Percentiles rank a stretch among this genome's conserved stretches.
phyloP scores from a whole-genome alignment of 1,140 invertebrate species.

The Brachystomella parvula region DNA sequence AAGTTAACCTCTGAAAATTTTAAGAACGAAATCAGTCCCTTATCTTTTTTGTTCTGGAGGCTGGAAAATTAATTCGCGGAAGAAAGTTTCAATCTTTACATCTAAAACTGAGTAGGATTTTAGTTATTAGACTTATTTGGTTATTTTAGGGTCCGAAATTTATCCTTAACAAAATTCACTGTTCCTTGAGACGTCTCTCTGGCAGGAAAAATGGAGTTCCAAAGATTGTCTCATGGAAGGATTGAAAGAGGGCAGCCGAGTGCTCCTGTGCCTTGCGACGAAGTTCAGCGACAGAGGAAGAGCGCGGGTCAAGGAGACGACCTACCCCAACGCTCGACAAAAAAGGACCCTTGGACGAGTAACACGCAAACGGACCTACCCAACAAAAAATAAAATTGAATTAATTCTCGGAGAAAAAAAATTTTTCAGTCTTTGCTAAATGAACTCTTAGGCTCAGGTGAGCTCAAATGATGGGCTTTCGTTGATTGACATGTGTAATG shows the following conservation, averaged over 20 bases:
- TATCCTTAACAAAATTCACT: neutral
- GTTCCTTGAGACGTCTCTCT: neutral
- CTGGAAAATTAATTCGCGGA: neutral
- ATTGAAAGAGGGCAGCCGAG: constrained; percentile 70
- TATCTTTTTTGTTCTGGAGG: too few relatives aligned
- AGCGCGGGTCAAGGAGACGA: constrained; percentile 44
- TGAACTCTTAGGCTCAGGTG: too few relatives aligned
- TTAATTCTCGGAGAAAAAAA: neutral
- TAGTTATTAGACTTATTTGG: too few relatives aligned
- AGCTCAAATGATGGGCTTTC: too few relatives aligned
- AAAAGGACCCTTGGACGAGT: neutral
- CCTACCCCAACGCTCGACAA: neutral
- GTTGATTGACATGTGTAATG: neutral
- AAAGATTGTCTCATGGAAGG: constrained; percentile 49
- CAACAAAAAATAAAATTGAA: neutral
- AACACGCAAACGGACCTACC: neutral
- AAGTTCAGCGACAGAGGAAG: constrained; percentile 75
- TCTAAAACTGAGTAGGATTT: neutral
- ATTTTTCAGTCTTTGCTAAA: neutral
- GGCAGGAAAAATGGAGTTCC: constrained; percentile 17
- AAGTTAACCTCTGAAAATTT: too few relatives aligned
- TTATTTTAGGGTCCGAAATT: neutral
- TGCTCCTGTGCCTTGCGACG: constrained; percentile 83
- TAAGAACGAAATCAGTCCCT: too few relatives aligned
- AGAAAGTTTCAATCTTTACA: neutral